Conservation (phyloP, 1,140 invertebrate genomes). For the Zaprionus gabonicus region DNA sequence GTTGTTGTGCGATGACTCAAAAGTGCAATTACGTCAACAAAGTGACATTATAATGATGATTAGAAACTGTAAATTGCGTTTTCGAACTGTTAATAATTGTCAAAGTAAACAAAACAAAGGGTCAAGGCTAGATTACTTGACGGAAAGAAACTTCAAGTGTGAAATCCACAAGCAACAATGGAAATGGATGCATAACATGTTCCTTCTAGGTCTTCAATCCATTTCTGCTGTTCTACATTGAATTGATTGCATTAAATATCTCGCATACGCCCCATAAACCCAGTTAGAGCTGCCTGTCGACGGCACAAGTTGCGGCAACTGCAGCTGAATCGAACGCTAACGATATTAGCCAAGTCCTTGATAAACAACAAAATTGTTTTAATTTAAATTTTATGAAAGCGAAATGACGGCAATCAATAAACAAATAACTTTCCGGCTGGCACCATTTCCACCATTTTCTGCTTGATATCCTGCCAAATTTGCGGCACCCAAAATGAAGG, state of each 20-base stretch:
- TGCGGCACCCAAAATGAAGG: slow-evolving; percentile 27
- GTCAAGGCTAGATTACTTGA: background rate
- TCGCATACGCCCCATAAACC: slow-evolving; percentile 30
- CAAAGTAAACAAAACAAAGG: background rate
- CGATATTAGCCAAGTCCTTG: slow-evolving; percentile 40
- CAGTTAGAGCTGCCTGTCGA: background rate
- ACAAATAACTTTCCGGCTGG: slow-evolving; percentile 49
- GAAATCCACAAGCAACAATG: no score
- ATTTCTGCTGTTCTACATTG: background rate
- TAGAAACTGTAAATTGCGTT: slow-evolving; percentile 71
- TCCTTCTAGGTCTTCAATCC: background rate
- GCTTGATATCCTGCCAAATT: slow-evolving; percentile 35
- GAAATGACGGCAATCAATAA: slow-evolving; percentile 54
- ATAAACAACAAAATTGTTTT: slow-evolving; percentile 23
- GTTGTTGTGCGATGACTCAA: slow-evolving; percentile 57
- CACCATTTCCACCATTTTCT: slow-evolving; percentile 44
- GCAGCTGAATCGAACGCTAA: slow-evolving; percentile 26
- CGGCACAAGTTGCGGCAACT: slow-evolving; percentile 26
- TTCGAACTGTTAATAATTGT: slow-evolving; percentile 51
- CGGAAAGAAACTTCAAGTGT: no score
- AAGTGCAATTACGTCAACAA: slow-evolving; percentile 73
- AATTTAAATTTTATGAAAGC: slow-evolving; percentile 43
- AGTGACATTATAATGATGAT: slow-evolving; percentile 62
- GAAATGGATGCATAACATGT: background rate
- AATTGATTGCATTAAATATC: slow-evolving; percentile 13